These are phyloP conservation scores for Neocrepidodera transversa DNA, from an alignment of 2,888 invertebrate genomes.

Conservation along the genomic window DNA sequence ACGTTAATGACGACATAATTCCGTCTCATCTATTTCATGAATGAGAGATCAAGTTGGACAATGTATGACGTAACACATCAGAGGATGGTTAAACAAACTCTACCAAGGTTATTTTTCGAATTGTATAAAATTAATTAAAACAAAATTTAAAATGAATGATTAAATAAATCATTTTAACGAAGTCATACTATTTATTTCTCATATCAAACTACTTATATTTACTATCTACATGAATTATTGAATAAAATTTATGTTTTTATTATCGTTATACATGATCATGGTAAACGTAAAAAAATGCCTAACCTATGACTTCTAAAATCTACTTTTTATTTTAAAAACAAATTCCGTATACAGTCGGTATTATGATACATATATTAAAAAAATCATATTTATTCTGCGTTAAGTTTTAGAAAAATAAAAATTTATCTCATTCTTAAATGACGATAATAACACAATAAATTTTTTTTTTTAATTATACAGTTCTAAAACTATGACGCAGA, in stretches of 20 bases:
- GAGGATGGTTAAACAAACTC: no score
- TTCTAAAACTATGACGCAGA: constrained; percentile 3
- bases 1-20: no score
- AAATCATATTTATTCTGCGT: constrained; percentile 7
- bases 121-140: no score
- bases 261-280: not conserved
- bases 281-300: not conserved
- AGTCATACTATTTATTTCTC: constrained; percentile 1
- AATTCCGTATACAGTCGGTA: constrained; percentile 29
- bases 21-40: no score
- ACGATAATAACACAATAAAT: not conserved
- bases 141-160: no score
- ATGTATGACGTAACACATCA: no score
- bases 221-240: constrained; percentile 9
- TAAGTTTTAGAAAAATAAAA: constrained; percentile 1
- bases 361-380: constrained; percentile 19
- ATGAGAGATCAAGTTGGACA: no score
- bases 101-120: not conserved
- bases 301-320: constrained; percentile 24
- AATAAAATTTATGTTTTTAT: not conserved
- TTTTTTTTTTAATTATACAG: no score
- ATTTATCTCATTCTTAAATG: not conserved
- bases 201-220: constrained; percentile 17
- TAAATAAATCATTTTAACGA: no score
- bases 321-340: constrained; percentile 21